Evolutionary conservation across 2,113 vertebrate species (phyloP), one percentile per base, ranked within the genome.

Genomic region (Callipepla squamata): DNA sequence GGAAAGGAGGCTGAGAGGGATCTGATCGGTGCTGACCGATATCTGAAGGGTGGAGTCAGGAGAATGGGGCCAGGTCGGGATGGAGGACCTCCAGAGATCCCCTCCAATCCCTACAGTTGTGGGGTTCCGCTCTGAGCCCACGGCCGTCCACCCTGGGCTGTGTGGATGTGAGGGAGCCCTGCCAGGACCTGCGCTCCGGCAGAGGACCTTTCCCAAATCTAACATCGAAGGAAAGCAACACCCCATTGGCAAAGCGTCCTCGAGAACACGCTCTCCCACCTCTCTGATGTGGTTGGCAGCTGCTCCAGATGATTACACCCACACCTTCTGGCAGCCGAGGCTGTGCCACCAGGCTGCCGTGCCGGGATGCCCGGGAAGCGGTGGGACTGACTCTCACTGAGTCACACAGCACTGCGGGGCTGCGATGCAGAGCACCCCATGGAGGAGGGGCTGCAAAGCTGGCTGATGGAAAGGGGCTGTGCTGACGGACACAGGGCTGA

Each of bases 231-330:
- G 76, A 47, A 68, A 81, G 50, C 66, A 42, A 30, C 53, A 1
- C 50, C 69, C 30, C 22, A 2, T 55, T 7, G 59, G 74, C 11
- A 50, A 32, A 59, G 61, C 74, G 25, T 25, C 82, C 82, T 4
- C 73, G 65, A 50, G 77, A 87, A 80, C 42, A 45, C 25, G 69
- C 5, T 59, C 55, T 89, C 55, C 59, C 42, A 4, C 25, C 57
- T 62, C 84, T 91, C 65, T 87, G 89, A 87, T 95, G 92, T 92
- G 89, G 94, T 48, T 84, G 53, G 53, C 48, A 0, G 80, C 42
- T n/a, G 28, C 61, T 59, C 3, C 67, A 80, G 80, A 80, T 80
- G 4, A 25, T 65, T 63, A 67, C 89, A 83, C 89, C 89, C 11
- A 84, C 92, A 65, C 79, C 89, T 93, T 63, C 92, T 38, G 14